Evolutionary conservation across 1,140 invertebrate genomes (phyloP), one percentile per base, ranked within the genome.

Genomic region (Tachypleus tridentatus): DNA sequence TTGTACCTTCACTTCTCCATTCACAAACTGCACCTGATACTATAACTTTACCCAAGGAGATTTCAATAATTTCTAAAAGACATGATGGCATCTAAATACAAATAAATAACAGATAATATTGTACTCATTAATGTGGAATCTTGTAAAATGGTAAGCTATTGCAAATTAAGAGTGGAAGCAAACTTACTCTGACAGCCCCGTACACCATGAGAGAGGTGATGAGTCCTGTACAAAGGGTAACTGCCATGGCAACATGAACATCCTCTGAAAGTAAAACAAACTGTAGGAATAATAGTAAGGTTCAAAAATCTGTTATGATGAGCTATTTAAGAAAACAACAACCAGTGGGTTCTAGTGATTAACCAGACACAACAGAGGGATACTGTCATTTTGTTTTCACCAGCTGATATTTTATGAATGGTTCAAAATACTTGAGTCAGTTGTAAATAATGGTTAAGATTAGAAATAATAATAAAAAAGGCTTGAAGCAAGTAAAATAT

Each of bases 221-320:
- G 52, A 64, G 53, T 58, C 66, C 63, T 54, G 63, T 67, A 53
- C 66, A 67, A 6, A 64, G 58, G 8, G 66, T 67, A 47, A 64
- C 62, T 47, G 66, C 63, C 60, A 67, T 57, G 49, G 59, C 63
- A 10, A 67, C 66, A 58, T 61, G 66, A 61, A 67, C 63, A 60
- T 67, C 66, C 56, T 64, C 66, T 67, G 60, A 2, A 67, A 64
- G 49, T 63, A 58, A 62, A 47, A 49, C 9, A 47, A 57, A 48
- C 47, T 58, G 48, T 59, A 47, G 52, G 10, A 50, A 10, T 8
- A 10, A 51, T n/a, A 51, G 10, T 3, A 51, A 61, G 5, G 60
- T 47, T 51, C 50, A 61, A 51, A 51, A 7, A 10, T 51, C 8
- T 6, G n/a, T 47, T 11, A 11, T 11, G 48, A 7, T 58, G 57